Base-by-base conservation (phyloP, 2,797 vertebrate species). In the Acanthurus tractus region DNA sequence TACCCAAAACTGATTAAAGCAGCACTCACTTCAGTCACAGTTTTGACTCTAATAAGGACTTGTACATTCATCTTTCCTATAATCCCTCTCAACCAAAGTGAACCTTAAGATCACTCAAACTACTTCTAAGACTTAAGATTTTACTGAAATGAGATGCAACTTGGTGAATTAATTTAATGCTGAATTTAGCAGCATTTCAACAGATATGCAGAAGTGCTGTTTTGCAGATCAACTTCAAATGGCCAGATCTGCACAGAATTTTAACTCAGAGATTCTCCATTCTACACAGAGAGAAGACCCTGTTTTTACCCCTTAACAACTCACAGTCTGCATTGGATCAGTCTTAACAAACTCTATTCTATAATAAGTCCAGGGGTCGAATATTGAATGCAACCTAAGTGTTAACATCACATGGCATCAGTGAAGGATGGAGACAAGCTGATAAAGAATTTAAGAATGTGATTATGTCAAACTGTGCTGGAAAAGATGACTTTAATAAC, bases 61-160 rank as follows among this genome's bases (percentile, higher is more conserved):
- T 42, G 29, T 42, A 66, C n/a, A 65, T 78, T 14, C 29, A 48
- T 59, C 42, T 62, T 65, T 49, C n/a, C 15, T 23, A 61, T 66
- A n/a, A 74, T 65, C 29, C 25, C 48, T 53, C 66, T 74, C 18
- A 70, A 63, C 59, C n/a, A 70, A 64, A 74, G 71, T 44, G 22
- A 10, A 74, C 12, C 23, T 44, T 34, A 52, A 62, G 34, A 75
- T 64, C 23, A 64, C 56, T 23, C n/a, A 62, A 62, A 46, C 59
- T 15, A 54, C 23, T 49, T 62, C 61, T 53, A 52, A 59, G 20
- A 57, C 52, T 22, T 34, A 10, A 50, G 12, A 8, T 40, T 70
- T 73, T 50, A 54, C 10, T 64, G 18, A 56, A 76, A 64, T 44
- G 0, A 57, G 40, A n/a, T 23, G 49, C n/a, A 42, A 42, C 34